Evolutionary conservation across 1,140 invertebrate genomes (phyloP).

Genomic region (Sitobion miscanthi): DNA sequence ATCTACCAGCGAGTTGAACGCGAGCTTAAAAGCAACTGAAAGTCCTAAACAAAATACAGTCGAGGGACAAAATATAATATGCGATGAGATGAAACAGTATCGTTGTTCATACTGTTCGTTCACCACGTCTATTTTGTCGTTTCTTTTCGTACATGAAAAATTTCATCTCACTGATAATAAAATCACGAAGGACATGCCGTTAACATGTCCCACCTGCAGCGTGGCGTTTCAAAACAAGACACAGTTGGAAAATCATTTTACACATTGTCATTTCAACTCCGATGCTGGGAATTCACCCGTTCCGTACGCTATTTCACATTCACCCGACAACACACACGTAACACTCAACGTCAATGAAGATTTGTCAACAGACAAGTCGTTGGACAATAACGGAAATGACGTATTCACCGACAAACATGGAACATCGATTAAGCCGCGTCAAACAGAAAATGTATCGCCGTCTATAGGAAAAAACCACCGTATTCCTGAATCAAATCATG

Average conservation of each 20-base stretch:
- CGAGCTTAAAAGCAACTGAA: background rate
- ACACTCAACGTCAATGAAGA: slow-evolving; percentile 21
- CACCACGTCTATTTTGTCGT: slow-evolving; percentile 85
- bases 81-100: slow-evolving; percentile 69
- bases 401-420: background rate
- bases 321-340: slow-evolving; percentile 4
- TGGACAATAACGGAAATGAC: slow-evolving; percentile 50
- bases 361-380: slow-evolving; percentile 31
- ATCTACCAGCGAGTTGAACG: background rate
- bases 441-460: slow-evolving; percentile 60
- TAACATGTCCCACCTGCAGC: background rate
- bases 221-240: background rate
- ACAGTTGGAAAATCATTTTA: background rate
- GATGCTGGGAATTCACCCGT: background rate
- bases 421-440: slow-evolving; percentile 18
- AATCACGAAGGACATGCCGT: background rate
- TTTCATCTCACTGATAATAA: slow-evolving; percentile 66
- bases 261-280: background rate
- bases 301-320: background rate
- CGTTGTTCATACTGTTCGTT: slow-evolving; percentile 88
- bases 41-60: background rate
- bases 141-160: slow-evolving; percentile 89
- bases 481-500: slow-evolving; percentile 58
- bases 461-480: slow-evolving; percentile 56
- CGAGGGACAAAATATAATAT: slow-evolving; percentile 26